Percentiles rank a stretch among this genome's conserved stretches.
Conservation (phyloP, 2,888 invertebrate species). For the Pantelozetes paolii region DNA sequence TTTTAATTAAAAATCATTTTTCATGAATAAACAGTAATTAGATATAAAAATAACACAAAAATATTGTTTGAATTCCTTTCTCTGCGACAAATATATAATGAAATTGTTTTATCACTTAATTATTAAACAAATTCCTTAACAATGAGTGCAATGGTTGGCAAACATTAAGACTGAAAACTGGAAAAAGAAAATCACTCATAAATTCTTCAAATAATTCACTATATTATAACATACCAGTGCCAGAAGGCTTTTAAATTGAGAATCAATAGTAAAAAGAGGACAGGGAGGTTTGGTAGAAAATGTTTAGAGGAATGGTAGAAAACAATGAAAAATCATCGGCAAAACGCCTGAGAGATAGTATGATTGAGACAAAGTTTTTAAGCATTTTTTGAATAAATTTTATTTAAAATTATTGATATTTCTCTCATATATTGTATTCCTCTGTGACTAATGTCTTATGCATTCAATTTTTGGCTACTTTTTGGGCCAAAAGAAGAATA, state of each 20-base stretch:
- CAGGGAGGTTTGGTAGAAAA: not conserved
- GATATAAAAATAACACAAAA: too few species aligned
- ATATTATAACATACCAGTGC: not conserved
- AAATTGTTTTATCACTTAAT: too few species aligned
- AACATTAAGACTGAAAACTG: too few species aligned
- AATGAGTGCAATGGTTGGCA: too few species aligned
- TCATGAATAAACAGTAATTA: too few species aligned
- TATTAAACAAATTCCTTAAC: too few species aligned
- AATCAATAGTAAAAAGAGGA: not conserved
- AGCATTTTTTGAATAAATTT: not conserved
- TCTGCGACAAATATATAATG: too few species aligned
- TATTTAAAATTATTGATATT: constrained; percentile 18
- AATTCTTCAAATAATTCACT: constrained; percentile 31
- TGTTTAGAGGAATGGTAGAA: not conserved
- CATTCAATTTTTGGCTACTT: not conserved
- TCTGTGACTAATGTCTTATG: not conserved
- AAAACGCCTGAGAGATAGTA: constrained; percentile 7
- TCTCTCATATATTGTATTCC: not conserved
- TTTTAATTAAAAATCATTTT: too few species aligned
- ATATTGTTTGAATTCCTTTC: too few species aligned
- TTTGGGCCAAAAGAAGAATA: not conserved
- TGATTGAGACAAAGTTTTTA: not conserved
- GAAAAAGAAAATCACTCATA: not conserved
- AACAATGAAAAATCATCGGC: constrained; percentile 7
- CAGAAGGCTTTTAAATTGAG: not conserved